These are phyloP conservation scores for Ptyas mucosa DNA, from an alignment of 2,113 vertebrate species.

Conservation along the genomic window DNA sequence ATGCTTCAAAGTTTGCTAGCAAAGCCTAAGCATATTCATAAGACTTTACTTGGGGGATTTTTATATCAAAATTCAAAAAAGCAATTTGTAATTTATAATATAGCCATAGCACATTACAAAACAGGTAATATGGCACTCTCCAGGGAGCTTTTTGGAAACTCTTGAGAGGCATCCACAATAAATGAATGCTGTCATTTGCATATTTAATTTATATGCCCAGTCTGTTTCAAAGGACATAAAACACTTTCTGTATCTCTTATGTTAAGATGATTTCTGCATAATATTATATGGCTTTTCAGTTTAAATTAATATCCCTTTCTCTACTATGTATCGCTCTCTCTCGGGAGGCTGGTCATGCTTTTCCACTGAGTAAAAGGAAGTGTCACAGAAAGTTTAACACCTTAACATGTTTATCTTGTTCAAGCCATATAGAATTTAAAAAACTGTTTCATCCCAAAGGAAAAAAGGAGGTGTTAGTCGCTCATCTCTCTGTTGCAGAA, in stretches of 20 bases:
- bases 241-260: not conserved
- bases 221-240: conserved; percentile 1
- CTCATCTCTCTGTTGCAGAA: not conserved
- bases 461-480: not conserved
- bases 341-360: not conserved
- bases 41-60: not conserved
- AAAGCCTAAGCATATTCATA: not conserved
- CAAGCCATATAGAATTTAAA: not conserved
- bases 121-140: conserved; percentile 14
- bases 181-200: conserved; percentile 1
- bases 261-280: not conserved
- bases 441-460: not conserved
- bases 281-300: not conserved
- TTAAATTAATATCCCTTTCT: conserved; percentile 4
- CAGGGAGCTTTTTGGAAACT: not conserved
- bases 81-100: conserved; percentile 4
- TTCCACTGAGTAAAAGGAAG: not conserved
- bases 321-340: not conserved
- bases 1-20: not conserved
- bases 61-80: conserved; percentile 18
- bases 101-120: not conserved
- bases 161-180: not conserved
- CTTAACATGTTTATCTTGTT: not conserved
- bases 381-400: not conserved
- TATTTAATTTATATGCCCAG: conserved; percentile 21